These are phyloP conservation scores for Amblyornis subalaris DNA, from an alignment of 2,113 vertebrate species.

Conservation along the genomic window DNA sequence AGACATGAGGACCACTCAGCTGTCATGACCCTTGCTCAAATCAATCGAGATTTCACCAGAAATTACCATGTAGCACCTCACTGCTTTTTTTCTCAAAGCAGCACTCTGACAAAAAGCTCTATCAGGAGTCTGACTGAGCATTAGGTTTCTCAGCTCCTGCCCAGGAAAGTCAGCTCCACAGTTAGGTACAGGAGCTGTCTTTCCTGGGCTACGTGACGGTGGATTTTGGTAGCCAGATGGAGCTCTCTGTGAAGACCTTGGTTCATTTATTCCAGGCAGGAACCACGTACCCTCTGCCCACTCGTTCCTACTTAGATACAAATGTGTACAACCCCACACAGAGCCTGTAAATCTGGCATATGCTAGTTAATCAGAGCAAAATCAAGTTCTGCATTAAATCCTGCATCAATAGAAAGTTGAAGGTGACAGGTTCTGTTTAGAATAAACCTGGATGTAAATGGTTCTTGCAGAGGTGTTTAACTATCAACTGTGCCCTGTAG, in stretches of 20 bases:
- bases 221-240: constrained; percentile 13
- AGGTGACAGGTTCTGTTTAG: not conserved
- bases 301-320: not conserved
- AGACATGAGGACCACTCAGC: not conserved
- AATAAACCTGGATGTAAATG: not conserved
- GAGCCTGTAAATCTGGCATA: not conserved
- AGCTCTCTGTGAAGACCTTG: constrained; percentile 3
- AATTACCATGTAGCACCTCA: not conserved
- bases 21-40: not conserved
- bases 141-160: not conserved
- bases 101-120: not conserved
- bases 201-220: accelerated
- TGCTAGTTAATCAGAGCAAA: not conserved
- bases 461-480: not conserved
- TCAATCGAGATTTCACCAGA: not conserved
- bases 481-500: not conserved
- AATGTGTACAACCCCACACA: constrained; percentile 13
- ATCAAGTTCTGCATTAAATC: not conserved
- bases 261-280: constrained; percentile 36
- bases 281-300: not conserved
- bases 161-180: not conserved
- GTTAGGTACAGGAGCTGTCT: not conserved
- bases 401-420: not conserved
- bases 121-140: accelerated
- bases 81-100: not conserved